A percentile compares a stretch with the other conserved stretches of the same genome.
These are phyloP conservation scores for Drosophila obscura DNA, from an alignment of 1,140 invertebrate genomes.

Conservation along the genomic window DNA sequence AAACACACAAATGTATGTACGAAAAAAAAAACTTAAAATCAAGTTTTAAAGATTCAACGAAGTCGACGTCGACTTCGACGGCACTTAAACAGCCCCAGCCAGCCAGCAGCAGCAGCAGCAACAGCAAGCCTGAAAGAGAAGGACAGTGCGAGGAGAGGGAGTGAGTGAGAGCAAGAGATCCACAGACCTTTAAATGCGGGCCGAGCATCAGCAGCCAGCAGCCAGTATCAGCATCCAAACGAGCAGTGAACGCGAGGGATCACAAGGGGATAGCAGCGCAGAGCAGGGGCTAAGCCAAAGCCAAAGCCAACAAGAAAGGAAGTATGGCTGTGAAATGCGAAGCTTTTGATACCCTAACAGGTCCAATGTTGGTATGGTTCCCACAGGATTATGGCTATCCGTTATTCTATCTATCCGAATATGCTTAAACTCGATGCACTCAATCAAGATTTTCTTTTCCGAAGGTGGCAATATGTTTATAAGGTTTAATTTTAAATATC, in stretches of 20 bases:
- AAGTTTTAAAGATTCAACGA: slow-evolving; percentile 80
- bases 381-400: no score
- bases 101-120: slow-evolving; percentile 17
- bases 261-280: slow-evolving; percentile 5
- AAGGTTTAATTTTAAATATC: no score
- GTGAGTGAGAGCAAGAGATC: slow-evolving; percentile 22
- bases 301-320: slow-evolving; percentile 6
- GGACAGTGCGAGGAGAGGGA: slow-evolving; percentile 1
- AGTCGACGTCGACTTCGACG: slow-evolving; percentile 44
- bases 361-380: no score
- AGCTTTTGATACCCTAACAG: slow-evolving; percentile 4
- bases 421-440: no score
- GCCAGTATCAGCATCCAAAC: slow-evolving; percentile 61
- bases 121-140: slow-evolving; percentile 9
- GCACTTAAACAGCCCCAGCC: slow-evolving; percentile 69
- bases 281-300: slow-evolving; percentile 11
- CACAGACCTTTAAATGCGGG: slow-evolving; percentile 75
- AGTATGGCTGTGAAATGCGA: not conserved
- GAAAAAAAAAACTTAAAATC: slow-evolving; percentile 77
- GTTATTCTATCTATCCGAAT: no score
- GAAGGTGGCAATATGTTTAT: no score
- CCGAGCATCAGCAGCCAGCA: slow-evolving; percentile 45
- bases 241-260: slow-evolving; percentile 39
- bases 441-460: no score
- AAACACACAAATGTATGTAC: slow-evolving; percentile 7